Percentiles rank a stretch among this genome's conserved stretches.
These are phyloP conservation scores for Podiceps cristatus DNA, from an alignment of 2,113 vertebrate genomes.

Conservation along the genomic window DNA sequence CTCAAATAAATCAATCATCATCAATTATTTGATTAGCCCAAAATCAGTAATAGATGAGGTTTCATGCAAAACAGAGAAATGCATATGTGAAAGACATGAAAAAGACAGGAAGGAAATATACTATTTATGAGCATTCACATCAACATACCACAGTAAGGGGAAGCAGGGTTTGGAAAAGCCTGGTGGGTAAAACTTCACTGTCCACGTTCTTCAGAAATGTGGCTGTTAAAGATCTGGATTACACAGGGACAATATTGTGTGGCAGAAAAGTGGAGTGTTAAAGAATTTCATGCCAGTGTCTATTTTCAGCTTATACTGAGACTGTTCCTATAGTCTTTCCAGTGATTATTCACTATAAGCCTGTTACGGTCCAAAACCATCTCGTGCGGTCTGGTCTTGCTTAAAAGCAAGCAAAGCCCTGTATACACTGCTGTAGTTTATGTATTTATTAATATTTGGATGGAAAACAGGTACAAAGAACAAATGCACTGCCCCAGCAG, in stretches of 20 bases:
- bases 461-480: neutral
- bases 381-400: neutral
- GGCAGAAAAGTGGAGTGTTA: neutral
- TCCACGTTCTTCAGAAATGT: neutral
- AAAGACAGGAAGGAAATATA: neutral
- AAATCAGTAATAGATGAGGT: neutral
- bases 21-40: neutral
- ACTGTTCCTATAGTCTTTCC: neutral
- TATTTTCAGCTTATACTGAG: neutral
- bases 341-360: neutral
- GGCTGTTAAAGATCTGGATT: fast-evolving
- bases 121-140: neutral
- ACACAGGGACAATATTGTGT: fast-evolving
- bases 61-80: neutral
- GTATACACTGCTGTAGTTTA: neutral
- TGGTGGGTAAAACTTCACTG: neutral
- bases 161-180: neutral
- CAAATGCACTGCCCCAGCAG: neutral
- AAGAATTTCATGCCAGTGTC: neutral
- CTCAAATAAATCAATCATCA: neutral
- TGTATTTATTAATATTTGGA: neutral
- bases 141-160: neutral
- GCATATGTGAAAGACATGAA: neutral
- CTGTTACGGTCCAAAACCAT: neutral
- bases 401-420: neutral